Evolutionary conservation across 2,797 vertebrate genomes (phyloP).

Genomic region (Lepidocolaptes lacrymiger): DNA sequence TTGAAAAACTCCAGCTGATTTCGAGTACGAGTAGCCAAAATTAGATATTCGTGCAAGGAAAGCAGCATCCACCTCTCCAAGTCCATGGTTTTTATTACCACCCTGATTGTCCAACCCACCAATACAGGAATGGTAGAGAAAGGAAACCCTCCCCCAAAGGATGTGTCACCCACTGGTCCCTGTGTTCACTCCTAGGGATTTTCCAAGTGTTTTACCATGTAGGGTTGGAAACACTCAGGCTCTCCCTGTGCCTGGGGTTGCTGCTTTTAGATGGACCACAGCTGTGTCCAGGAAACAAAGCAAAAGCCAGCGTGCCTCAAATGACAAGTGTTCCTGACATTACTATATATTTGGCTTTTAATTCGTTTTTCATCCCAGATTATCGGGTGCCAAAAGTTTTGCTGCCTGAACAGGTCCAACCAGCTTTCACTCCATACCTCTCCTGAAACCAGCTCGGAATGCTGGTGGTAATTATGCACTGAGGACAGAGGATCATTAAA

Average conservation of each 20-base stretch:
- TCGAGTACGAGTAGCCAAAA: not conserved
- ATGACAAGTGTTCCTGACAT: not conserved
- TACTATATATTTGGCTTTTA: not conserved
- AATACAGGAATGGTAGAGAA: not conserved
- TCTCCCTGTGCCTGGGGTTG: not conserved
- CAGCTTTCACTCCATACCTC: conserved; percentile 46
- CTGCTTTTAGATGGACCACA: conserved; percentile 2
- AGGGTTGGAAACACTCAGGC: not conserved
- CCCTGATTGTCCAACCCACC: not conserved
- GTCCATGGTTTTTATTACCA: not conserved
- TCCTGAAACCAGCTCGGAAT: conserved; percentile 3
- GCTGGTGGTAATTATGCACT: conserved; percentile 25
- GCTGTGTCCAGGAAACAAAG: not conserved
- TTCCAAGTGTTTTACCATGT: not conserved
- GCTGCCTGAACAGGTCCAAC: conserved; percentile 28
- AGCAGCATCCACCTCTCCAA: not conserved
- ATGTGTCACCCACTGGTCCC: fast-evolving
- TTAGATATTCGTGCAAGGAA: not conserved
- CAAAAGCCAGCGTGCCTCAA: not conserved
- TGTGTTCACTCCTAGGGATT: not conserved
- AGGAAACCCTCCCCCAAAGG: not conserved
- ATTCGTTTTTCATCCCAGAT: not conserved
- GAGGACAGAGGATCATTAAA: conserved; percentile 62
- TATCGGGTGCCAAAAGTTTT: conserved; percentile 40
- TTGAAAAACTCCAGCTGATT: not conserved